Percentiles rank a stretch among this genome's conserved stretches.
Conservation (phyloP, 2,113 vertebrate genomes). For the Triplophysa tibetana region DNA sequence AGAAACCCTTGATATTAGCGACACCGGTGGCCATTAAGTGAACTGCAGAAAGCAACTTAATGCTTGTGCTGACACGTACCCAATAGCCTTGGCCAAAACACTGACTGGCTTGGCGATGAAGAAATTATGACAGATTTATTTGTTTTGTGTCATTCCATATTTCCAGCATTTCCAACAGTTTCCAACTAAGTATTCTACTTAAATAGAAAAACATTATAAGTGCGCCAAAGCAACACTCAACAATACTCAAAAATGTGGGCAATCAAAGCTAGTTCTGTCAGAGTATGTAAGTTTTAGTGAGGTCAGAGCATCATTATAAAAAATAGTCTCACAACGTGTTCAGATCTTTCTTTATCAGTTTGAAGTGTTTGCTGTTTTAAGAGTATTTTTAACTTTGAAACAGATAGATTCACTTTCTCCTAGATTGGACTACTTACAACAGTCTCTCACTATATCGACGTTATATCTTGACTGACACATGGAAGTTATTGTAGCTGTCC, state of each 20-base stretch:
- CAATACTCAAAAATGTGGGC: not conserved
- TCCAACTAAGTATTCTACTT: not conserved
- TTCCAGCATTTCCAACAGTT: not conserved
- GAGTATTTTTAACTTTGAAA: conserved; percentile 22
- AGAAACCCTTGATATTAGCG: too few species aligned
- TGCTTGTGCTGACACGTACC: too few species aligned
- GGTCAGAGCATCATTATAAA: not conserved
- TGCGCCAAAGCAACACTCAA: not conserved
- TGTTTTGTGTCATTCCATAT: not conserved
- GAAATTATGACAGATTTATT: not conserved
- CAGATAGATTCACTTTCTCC: not conserved
- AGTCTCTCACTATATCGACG: not conserved
- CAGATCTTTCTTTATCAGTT: not conserved
- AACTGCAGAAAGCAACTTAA: too few species aligned
- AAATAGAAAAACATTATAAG: not conserved
- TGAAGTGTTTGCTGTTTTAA: not conserved
- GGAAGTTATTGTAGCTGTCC: conserved; percentile 35
- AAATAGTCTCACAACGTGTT: not conserved
- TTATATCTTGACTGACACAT: not conserved
- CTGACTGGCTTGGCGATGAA: not conserved
- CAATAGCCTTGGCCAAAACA: too few species aligned
- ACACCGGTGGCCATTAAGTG: too few species aligned
- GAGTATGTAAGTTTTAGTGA: not conserved
- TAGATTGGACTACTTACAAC: not conserved
- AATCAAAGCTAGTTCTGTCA: conserved; percentile 7